phyloP scores from a whole-genome alignment of 2,888 invertebrate species.

The Torymus texanus region DNA sequence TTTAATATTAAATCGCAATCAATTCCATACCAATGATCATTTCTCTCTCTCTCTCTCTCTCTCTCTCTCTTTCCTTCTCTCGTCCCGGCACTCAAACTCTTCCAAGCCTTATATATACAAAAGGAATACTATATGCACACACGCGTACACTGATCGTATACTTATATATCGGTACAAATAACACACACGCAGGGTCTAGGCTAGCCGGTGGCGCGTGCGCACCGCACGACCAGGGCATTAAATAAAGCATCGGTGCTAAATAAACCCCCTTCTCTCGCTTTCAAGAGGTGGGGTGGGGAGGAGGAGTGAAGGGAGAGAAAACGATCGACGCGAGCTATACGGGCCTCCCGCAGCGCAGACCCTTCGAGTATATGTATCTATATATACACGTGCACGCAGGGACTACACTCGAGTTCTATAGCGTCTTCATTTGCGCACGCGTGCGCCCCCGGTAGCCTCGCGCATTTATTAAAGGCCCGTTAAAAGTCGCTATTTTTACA shows the following conservation, averaged over 20 bases:
- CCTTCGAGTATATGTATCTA: too few species aligned
- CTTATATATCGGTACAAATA: too few species aligned
- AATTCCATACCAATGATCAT: constrained; percentile 29
- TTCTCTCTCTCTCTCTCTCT: not conserved
- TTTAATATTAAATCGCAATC: constrained; percentile 30
- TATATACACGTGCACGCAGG: not conserved
- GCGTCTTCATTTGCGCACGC: constrained; percentile 45
- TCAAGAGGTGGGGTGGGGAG: constrained; percentile 10
- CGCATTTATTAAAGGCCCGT: constrained; percentile 42
- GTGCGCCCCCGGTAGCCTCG: constrained; percentile 11
- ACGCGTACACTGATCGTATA: too few species aligned
- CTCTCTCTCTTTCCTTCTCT: not conserved
- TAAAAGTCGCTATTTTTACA: not conserved
- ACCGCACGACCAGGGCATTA: constrained; percentile 2
- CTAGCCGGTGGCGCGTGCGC: too few species aligned
- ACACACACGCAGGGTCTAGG: too few species aligned
- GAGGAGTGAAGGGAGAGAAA: not conserved
- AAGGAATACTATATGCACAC: too few species aligned
- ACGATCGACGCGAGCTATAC: not conserved
- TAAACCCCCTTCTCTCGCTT: constrained; percentile 5
- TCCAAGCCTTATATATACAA: too few species aligned
- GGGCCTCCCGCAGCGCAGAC: constrained; percentile 40
- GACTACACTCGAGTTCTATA: not conserved
- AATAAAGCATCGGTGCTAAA: constrained; percentile 54
- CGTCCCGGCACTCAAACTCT: too few species aligned